A percentile compares a stretch with the other conserved stretches of the same genome.
Evolutionary conservation across 64 coral and sea anemone genomes (phyloP).

Genomic region (Dendrophyllia cribrosa): DNA sequence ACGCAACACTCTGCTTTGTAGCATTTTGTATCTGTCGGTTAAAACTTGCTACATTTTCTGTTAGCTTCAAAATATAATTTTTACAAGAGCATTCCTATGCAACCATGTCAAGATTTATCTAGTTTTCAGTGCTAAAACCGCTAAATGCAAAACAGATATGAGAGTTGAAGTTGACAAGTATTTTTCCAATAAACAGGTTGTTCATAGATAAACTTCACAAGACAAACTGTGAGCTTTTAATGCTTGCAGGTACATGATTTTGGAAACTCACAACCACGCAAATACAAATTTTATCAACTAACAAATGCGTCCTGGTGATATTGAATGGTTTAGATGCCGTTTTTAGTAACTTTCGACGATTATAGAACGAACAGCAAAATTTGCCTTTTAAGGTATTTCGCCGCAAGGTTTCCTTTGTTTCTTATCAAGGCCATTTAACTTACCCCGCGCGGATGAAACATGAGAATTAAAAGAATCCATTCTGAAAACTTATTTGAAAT

Average conservation of each 20-base stretch:
- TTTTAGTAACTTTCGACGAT: neutral
- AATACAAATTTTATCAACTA: neutral
- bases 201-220: no score
- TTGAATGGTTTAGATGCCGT: neutral
- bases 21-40: neutral
- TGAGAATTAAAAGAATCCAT: slow-evolving; percentile 9
- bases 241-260: no score
- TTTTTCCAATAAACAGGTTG: no score
- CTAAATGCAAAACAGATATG: neutral
- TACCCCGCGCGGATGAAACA: no score
- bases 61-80: neutral
- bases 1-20: neutral
- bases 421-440: neutral
- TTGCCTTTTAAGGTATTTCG: slow-evolving; percentile 24
- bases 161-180: neutral
- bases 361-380: neutral
- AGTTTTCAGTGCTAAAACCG: neutral
- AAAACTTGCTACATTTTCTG: neutral
- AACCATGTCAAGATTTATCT: neutral
- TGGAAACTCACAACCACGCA: neutral
- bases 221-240: no score
- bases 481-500: neutral
- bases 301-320: neutral
- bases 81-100: neutral
- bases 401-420: neutral